Evolutionary conservation across 2,888 invertebrate genomes (phyloP).

Genomic region (Acrobasis repandana): DNA sequence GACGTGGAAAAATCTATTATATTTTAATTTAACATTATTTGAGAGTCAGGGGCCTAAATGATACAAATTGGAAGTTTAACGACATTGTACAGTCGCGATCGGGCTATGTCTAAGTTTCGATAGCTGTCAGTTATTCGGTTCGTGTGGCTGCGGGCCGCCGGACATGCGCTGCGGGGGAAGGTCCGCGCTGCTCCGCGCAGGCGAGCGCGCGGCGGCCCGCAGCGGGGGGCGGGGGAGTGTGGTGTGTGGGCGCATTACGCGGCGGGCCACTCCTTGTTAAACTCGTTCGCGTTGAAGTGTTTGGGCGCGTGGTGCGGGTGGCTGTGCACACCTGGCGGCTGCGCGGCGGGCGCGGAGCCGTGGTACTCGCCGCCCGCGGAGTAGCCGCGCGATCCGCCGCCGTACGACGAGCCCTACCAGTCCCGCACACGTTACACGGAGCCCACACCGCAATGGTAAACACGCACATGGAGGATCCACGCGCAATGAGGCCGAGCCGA

Average conservation of each 20-base stretch:
- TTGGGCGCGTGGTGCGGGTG: conserved; percentile 82
- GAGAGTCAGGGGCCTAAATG: conserved; percentile 16
- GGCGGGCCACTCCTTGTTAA: conserved; percentile 83
- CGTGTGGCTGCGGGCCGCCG: background rate
- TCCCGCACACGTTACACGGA: conserved; percentile 38
- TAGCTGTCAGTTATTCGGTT: conserved; percentile 9
- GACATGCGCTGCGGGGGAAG: too few relatives aligned
- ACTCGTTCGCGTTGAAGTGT: conserved; percentile 80
- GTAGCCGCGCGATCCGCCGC: conserved; percentile 72
- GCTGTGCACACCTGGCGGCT: conserved; percentile 80
- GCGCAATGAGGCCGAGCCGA: conserved; percentile 35
- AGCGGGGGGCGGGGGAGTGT: conserved; percentile 22
- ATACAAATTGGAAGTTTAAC: conserved; percentile 15
- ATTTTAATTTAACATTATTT: conserved; percentile 5
- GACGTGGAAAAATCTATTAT: conserved; percentile 21
- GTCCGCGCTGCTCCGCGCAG: too few relatives aligned
- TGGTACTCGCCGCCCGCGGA: conserved; percentile 72
- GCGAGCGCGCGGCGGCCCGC: too few relatives aligned
- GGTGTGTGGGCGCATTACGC: conserved; percentile 51
- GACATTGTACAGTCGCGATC: conserved; percentile 7
- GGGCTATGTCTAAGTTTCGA: conserved; percentile 14
- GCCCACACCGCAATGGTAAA: background rate
- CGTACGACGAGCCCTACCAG: conserved; percentile 80
- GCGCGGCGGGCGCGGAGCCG: conserved; percentile 65
- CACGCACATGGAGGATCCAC: conserved; percentile 52